Evolutionary conservation across 1,140 invertebrate genomes (phyloP), one percentile per base, ranked within the genome.

Genomic region (Aleiodes sp.): DNA sequence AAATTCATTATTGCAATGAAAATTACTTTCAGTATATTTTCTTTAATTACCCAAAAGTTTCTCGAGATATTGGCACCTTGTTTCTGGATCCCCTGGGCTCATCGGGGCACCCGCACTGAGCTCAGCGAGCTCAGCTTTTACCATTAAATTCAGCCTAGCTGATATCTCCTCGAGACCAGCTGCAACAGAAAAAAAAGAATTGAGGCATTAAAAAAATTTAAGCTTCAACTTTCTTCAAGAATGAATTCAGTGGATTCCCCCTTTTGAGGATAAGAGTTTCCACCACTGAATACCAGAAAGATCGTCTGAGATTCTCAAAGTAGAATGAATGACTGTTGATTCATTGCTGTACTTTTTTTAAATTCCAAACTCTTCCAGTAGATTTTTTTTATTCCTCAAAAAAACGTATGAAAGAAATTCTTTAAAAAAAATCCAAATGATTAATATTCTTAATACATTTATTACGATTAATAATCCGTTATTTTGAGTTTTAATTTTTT

Each of bases 101-200:
- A 78, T 75, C 2, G 78, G 78, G 10, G 80, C 76, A 0, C 80
- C 80, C 1, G 73, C 75, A n/a, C 77, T 71, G 62, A 82, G 63
- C 31, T 84, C 82, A 41, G 81, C 77, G 43, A 82, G 67, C 52
- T 81, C 80, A 12, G 80, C 81, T 56, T 83, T 83, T 12, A 84
- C 79, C 81, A 84, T 82, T 39, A 83, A 64, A 39, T 82, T 84
- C 60, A 84, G 65, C 41, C 80, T 75, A n/a, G 82, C 78, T 43
- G 81, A 83, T 67, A 84, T 80, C 68, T 83, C 82, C 19, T 83
- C 82, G 39, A 83, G 74, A 68, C 78, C 81, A 63, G 80, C 81
- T 83, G 74, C 4, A 73, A 75, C 33, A 35, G 19, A 57, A 10
- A 69, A 61, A 28, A 39, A 37, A 33, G 14, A n/a, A n/a, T 28